Evolutionary conservation across 1,140 invertebrate species (phyloP).

Genomic region (Phthorimaea operculella): DNA sequence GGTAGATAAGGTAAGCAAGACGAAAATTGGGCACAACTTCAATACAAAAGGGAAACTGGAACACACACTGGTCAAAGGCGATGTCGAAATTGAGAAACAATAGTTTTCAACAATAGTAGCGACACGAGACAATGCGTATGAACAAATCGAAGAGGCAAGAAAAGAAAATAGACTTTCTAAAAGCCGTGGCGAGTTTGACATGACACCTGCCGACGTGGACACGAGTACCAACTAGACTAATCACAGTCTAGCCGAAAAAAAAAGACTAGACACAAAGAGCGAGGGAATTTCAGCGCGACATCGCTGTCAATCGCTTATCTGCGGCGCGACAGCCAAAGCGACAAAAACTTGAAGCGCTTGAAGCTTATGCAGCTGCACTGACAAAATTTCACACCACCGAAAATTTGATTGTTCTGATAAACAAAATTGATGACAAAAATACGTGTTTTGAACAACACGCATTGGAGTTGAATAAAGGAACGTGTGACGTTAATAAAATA

Average conservation of each 20-base stretch:
- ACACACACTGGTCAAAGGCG: no score
- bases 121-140: no score
- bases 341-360: slow-evolving; percentile 25
- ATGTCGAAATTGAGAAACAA: no score
- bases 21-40: no score
- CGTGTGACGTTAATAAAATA: slow-evolving; percentile 1
- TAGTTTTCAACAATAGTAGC: no score
- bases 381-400: slow-evolving; percentile 13
- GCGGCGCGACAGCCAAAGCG: background rate
- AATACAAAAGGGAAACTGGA: no score
- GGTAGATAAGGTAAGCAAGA: no score
- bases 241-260: slow-evolving; percentile 36
- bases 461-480: background rate
- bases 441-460: background rate
- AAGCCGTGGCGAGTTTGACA: background rate
- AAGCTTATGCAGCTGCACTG: slow-evolving; percentile 37
- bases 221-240: slow-evolving; percentile 37
- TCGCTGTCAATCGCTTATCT: slow-evolving; percentile 37
- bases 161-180: no score
- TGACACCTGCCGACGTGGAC: slow-evolving; percentile 10
- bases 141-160: no score
- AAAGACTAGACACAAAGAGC: slow-evolving; percentile 24
- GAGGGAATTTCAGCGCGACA: slow-evolving; percentile 15
- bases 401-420: slow-evolving; percentile 11
- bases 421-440: background rate